Percentiles rank a stretch among this genome's conserved stretches.
These are phyloP conservation scores for Elysia crispata DNA, from an alignment of 2,888 invertebrate species.

Conservation along the genomic window DNA sequence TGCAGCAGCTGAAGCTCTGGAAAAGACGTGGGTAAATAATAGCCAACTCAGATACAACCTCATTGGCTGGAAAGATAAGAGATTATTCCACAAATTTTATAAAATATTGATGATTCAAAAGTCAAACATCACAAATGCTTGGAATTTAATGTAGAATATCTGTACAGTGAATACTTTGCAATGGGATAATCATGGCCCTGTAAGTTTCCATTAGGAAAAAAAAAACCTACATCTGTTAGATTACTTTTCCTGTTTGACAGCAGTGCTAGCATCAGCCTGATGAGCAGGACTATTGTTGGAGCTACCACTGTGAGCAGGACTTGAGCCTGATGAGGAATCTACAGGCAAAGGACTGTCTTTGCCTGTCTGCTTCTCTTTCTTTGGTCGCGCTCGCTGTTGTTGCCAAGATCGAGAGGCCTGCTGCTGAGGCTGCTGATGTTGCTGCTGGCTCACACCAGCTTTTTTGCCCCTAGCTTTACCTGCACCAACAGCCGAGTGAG, in stretches of 20 bases:
- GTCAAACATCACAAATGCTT: too few species aligned
- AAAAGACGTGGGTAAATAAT: too few species aligned
- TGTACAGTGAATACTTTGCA: too few species aligned
- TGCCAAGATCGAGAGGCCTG: constrained; percentile 36
- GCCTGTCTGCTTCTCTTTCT: constrained; percentile 41
- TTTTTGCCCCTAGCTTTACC: constrained; percentile 3
- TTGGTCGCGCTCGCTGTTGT: constrained; percentile 24
- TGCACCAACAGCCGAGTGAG: constrained; percentile 21
- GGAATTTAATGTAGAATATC: too few species aligned
- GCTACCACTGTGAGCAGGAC: constrained; percentile 25
- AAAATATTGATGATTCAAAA: too few species aligned
- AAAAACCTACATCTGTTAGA: too few species aligned
- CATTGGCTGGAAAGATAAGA: too few species aligned
- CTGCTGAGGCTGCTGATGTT: constrained; percentile 54
- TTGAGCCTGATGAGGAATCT: constrained; percentile 15
- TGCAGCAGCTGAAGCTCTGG: too few species aligned
- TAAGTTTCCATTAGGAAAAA: too few species aligned
- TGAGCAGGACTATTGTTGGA: constrained; percentile 26
- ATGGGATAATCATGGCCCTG: too few species aligned
- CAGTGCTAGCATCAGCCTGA: constrained; percentile 18
- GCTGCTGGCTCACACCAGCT: constrained; percentile 17
- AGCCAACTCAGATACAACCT: too few species aligned
- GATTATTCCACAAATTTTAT: too few species aligned
- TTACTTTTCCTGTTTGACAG: constrained; percentile 15
- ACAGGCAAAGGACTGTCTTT: constrained; percentile 12